These are phyloP conservation scores for Protophormia terraenovae DNA, from an alignment of 2,888 invertebrate genomes.

Conservation along the genomic window DNA sequence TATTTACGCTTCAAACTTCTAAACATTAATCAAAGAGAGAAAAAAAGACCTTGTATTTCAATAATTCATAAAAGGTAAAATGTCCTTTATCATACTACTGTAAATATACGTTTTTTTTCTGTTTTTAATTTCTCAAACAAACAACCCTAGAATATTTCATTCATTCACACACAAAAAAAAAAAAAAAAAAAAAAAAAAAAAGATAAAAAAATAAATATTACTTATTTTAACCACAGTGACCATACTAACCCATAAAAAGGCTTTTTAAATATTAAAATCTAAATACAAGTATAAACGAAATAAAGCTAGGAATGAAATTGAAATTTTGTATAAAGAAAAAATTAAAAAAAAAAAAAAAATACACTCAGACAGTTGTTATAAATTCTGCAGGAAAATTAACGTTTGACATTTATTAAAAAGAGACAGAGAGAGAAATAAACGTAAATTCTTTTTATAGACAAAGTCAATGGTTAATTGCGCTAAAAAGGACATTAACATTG, in stretches of 20 bases:
- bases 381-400: background rate
- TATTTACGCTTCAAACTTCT: background rate
- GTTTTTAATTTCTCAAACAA: background rate
- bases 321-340: background rate
- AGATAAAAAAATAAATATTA: too few species aligned
- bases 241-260: conserved; percentile 41
- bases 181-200: too few species aligned
- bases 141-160: background rate
- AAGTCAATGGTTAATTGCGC: conserved; percentile 53
- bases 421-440: background rate
- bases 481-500: conserved; percentile 53
- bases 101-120: background rate
- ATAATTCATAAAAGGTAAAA: conserved; percentile 34
- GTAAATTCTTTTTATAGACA: conserved; percentile 25
- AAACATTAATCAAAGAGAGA: background rate
- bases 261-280: conserved; percentile 19
- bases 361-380: background rate
- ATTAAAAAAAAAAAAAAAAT: background rate
- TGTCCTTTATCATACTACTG: conserved; percentile 27
- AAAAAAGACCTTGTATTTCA: conserved; percentile 20
- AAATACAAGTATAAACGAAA: background rate
- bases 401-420: conserved; percentile 41
- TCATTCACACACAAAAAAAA: too few species aligned
- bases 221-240: background rate
- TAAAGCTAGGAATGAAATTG: background rate